Conservation (phyloP, 2,888 invertebrate genomes). For the Toxonevra muliebris region DNA sequence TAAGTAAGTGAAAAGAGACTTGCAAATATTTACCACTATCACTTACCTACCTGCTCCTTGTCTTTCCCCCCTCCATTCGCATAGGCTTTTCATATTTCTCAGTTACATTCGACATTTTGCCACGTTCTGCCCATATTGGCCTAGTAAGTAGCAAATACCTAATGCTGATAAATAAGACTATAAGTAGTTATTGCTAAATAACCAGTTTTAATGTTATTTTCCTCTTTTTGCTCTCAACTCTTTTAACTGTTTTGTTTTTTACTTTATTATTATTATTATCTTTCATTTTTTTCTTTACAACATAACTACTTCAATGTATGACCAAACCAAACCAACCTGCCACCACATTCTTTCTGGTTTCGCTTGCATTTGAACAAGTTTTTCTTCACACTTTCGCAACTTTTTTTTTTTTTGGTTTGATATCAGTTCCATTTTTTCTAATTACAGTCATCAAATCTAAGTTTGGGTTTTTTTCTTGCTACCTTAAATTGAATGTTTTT, state of each 20-base stretch:
- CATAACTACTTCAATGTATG: not conserved
- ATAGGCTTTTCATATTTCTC: no score
- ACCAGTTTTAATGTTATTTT: constrained; percentile 9
- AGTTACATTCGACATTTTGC: no score
- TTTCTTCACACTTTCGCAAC: constrained; percentile 28
- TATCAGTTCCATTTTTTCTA: constrained; percentile 23
- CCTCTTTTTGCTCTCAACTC: not conserved
- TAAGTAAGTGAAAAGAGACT: no score
- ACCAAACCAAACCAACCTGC: not conserved
- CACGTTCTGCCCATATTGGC: no score
- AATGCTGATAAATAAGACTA: not conserved
- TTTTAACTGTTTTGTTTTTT: not conserved
- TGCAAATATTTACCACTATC: no score
- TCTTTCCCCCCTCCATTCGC: no score
- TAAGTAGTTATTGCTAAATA: constrained; percentile 12
- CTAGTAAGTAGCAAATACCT: no score
- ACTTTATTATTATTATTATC: constrained; percentile 3
- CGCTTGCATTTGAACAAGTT: constrained; percentile 22
- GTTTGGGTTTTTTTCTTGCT: not conserved
- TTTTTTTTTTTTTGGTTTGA: constrained; percentile 12
- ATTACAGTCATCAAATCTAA: constrained; percentile 16
- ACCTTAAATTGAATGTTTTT: not conserved
- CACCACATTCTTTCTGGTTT: constrained; percentile 23
- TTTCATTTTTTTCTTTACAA: constrained; percentile 3
- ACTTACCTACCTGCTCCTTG: no score